Percentiles rank a stretch among this genome's conserved stretches.
These are phyloP conservation scores for Coracopsis vasa DNA, from an alignment of 2,113 vertebrate genomes.

Conservation along the genomic window DNA sequence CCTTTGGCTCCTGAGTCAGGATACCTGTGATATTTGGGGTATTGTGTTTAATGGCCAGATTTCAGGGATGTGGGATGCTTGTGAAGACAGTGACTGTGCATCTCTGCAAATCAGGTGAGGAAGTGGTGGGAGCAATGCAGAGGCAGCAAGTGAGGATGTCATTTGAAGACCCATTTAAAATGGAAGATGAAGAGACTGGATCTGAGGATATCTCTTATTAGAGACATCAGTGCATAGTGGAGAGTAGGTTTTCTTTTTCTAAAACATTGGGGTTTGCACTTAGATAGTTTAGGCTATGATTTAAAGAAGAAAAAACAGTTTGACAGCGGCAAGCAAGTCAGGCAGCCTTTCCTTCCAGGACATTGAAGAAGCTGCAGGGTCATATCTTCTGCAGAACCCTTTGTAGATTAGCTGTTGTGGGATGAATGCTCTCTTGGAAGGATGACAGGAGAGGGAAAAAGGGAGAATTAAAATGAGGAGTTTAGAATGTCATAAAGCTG, in stretches of 20 bases:
- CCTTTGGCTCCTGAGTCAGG: background rate
- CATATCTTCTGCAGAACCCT: background rate
- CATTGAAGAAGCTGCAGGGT: background rate
- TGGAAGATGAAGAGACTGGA: background rate
- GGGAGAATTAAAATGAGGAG: slow-evolving; percentile 2
- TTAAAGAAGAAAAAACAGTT: background rate
- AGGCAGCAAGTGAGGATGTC: background rate
- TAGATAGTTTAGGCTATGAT: background rate
- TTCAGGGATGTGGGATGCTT: background rate
- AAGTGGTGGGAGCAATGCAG: background rate
- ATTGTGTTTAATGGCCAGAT: fast-evolving
- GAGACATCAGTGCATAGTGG: background rate
- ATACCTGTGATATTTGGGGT: background rate
- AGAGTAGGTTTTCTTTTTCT: background rate
- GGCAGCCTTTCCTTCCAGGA: background rate
- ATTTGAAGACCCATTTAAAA: background rate
- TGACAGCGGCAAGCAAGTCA: background rate
- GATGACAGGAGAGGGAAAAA: background rate
- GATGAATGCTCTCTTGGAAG: background rate
- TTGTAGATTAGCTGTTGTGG: slow-evolving; percentile 27
- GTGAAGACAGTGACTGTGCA: background rate
- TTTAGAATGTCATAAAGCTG: background rate
- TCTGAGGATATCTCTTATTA: background rate
- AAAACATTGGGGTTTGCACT: background rate
- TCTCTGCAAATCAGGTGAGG: background rate